A percentile compares a stretch with the other conserved stretches of the same genome.
Conservation (phyloP, 2,888 invertebrate genomes). For the Latrodectus hesperus region DNA sequence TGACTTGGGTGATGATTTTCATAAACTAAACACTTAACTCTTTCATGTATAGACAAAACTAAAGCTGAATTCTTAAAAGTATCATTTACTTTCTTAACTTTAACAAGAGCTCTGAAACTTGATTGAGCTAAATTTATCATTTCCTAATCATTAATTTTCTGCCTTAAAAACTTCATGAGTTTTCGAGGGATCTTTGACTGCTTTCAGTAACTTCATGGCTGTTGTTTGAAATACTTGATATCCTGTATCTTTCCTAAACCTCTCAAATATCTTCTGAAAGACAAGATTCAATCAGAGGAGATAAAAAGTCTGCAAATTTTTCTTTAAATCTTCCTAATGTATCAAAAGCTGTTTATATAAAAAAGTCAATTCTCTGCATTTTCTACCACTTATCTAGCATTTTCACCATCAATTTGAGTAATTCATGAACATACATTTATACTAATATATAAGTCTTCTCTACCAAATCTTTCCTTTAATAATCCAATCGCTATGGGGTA, state of each 20-base stretch:
- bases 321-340: too few relatives aligned
- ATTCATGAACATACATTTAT: not conserved
- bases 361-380: not conserved
- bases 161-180: not conserved
- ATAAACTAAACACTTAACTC: too few relatives aligned
- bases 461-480: slow-evolving; percentile 10
- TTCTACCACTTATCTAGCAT: not conserved
- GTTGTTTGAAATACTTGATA: not conserved
- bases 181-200: not conserved
- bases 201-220: not conserved
- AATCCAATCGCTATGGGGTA: not conserved
- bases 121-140: not conserved
- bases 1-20: too few relatives aligned
- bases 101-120: not conserved
- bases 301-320: too few relatives aligned
- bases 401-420: not conserved
- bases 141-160: not conserved
- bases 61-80: too few relatives aligned
- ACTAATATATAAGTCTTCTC: not conserved
- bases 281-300: not conserved
- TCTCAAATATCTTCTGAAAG: not conserved
- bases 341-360: not conserved
- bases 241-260: not conserved
- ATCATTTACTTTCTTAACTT: too few relatives aligned
- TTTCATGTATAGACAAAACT: too few relatives aligned